Conservation (phyloP, 2,888 invertebrate species). For the Meghimatium bilineatum region DNA sequence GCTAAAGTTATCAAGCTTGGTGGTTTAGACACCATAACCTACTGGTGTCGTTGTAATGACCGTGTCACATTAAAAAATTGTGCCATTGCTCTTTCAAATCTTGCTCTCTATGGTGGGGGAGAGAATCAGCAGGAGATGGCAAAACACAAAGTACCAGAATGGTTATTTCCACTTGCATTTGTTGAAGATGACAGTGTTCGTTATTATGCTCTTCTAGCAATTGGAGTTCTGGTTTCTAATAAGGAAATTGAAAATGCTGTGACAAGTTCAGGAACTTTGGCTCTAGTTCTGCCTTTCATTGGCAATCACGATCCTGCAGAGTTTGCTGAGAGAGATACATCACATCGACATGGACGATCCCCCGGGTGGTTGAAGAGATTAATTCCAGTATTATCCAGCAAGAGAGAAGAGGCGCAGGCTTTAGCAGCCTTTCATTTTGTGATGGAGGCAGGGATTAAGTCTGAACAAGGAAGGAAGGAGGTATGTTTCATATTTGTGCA, state of each 20-base stretch:
- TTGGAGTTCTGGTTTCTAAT: constrained; percentile 95
- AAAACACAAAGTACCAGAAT: constrained; percentile 84
- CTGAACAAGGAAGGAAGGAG: constrained; percentile 79
- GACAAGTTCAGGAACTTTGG: constrained; percentile 94
- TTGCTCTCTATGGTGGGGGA: constrained; percentile 96
- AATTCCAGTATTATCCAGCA: constrained; percentile 95
- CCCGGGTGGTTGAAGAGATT: constrained; percentile 94
- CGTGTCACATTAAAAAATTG: constrained; percentile 93
- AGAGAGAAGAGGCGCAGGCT: constrained; percentile 96
- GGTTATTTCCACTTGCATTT: constrained; percentile 98
- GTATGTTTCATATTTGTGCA: too few relatives aligned
- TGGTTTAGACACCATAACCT: constrained; percentile 93
- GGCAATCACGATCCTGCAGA: constrained; percentile 94
- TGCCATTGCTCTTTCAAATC: constrained; percentile 96
- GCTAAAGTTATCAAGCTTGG: constrained; percentile 93
- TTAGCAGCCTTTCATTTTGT: constrained; percentile 98
- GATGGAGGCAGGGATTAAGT: constrained; percentile 99
- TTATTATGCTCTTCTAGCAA: constrained; percentile 98
- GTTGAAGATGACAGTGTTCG: constrained; percentile 89
- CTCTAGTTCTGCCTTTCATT: constrained; percentile 97
- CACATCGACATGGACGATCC: constrained; percentile 96
- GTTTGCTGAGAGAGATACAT: constrained; percentile 86
- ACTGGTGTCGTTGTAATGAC: constrained; percentile 94
- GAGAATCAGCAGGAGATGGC: constrained; percentile 99
- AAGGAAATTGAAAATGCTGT: constrained; percentile 98